Percentiles rank a stretch among this genome's conserved stretches.
Conservation (phyloP, 2,797 vertebrate species). For the Meriones psammophilus region DNA sequence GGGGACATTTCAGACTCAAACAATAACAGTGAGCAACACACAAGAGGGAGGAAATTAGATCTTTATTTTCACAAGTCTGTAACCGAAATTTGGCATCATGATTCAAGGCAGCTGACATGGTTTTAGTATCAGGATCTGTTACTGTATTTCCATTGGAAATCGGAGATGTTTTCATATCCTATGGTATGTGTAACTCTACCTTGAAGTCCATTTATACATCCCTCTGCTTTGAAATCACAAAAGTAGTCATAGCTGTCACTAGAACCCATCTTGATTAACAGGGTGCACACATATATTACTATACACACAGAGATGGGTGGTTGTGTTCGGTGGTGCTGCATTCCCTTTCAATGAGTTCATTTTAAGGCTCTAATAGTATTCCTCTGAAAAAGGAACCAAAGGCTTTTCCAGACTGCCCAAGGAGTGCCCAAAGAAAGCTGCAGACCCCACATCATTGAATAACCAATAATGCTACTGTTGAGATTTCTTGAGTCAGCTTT, state of each 20-base stretch:
- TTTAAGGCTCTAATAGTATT: background rate
- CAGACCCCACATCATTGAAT: background rate
- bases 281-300: background rate
- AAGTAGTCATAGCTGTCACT: background rate
- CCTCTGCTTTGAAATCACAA: background rate
- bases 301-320: background rate
- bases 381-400: background rate
- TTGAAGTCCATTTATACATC: background rate
- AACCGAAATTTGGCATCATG: background rate
- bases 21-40: background rate
- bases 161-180: background rate
- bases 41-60: background rate
- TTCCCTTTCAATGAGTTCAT: background rate
- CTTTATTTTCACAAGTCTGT: slow-evolving; percentile 36
- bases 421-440: background rate
- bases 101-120: background rate
- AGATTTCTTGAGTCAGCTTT: background rate
- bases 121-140: background rate
- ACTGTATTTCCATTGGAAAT: background rate
- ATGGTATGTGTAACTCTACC: background rate
- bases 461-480: background rate
- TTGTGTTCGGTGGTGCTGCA: background rate
- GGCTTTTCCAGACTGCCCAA: background rate
- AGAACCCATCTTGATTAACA: background rate
- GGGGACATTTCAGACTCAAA: slow-evolving; percentile 16